A percentile compares a stretch with the other conserved stretches of the same genome.
Conservation (phyloP, 2,113 vertebrate species). For the Verasper variegatus region DNA sequence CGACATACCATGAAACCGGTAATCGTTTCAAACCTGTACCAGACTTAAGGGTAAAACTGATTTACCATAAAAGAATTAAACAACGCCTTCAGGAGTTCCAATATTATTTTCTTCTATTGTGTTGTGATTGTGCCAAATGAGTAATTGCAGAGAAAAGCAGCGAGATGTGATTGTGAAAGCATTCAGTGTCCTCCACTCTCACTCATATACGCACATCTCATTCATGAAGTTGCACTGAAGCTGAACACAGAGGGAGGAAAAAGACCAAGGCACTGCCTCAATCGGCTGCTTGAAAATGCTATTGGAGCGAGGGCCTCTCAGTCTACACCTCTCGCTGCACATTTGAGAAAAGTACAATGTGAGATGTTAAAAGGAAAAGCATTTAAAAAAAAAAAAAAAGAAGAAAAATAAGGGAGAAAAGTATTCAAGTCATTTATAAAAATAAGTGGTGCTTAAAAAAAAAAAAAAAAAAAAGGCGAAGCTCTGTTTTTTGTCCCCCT, state of each 20-base stretch:
- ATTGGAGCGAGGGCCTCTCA: slow-evolving; percentile 13
- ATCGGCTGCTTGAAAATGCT: slow-evolving; percentile 54
- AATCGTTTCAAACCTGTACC: not conserved
- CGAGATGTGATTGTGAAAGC: slow-evolving; percentile 5
- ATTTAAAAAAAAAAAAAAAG: slow-evolving; percentile 43
- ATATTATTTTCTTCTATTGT: not conserved
- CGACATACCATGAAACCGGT: not conserved
- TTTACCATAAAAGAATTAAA: slow-evolving; percentile 17
- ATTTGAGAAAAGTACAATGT: slow-evolving; percentile 39
- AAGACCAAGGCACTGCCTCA: slow-evolving; percentile 49
- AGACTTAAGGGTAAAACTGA: not conserved
- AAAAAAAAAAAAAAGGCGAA: slow-evolving; percentile 69
- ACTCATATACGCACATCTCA: slow-evolving; percentile 34
- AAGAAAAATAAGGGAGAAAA: slow-evolving; percentile 53
- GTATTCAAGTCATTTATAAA: slow-evolving; percentile 81
- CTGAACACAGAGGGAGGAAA: slow-evolving; percentile 46
- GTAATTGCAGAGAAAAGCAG: slow-evolving; percentile 40
- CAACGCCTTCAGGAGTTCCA: not conserved
- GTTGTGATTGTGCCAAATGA: slow-evolving; percentile 30
- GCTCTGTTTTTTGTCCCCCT: slow-evolving; percentile 73
- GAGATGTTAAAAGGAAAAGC: slow-evolving; percentile 34
- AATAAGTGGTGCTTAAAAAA: slow-evolving; percentile 76
- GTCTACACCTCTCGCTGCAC: slow-evolving; percentile 30
- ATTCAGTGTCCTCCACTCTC: slow-evolving; percentile 43
- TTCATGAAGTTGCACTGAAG: slow-evolving; percentile 53